phyloP scores from a whole-genome alignment of 1,140 invertebrate genomes.

The Euwallacea similis region DNA sequence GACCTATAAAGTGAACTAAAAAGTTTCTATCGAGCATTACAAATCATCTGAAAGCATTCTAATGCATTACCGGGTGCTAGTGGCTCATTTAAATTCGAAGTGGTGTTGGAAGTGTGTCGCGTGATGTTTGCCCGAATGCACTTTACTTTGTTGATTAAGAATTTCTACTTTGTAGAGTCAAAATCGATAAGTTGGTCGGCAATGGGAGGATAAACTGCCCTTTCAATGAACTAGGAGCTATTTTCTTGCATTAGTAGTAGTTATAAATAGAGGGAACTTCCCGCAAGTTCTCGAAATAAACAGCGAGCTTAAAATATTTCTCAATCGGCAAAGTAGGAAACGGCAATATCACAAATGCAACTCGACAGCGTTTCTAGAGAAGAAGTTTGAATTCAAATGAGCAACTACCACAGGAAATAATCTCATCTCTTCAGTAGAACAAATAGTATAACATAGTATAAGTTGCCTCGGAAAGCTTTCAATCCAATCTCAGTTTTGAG shows the following conservation, averaged over 20 bases:
- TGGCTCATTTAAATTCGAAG: conserved; percentile 18
- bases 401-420: conserved; percentile 19
- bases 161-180: neutral
- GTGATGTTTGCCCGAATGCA: conserved; percentile 1
- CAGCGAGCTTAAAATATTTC: conserved; percentile 14
- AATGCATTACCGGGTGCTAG: conserved; percentile 16
- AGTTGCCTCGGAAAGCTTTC: neutral
- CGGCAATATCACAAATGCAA: conserved; percentile 19
- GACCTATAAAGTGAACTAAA: conserved; percentile 15
- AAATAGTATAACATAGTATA: neutral
- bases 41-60: conserved; percentile 12
- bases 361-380: conserved; percentile 3
- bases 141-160: neutral
- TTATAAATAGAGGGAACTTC: neutral
- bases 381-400: conserved; percentile 27
- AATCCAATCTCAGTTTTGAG: neutral
- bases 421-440: conserved; percentile 3
- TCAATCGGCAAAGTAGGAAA: neutral
- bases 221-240: conserved; percentile 9
- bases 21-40: conserved; percentile 18
- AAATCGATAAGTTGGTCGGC: neutral
- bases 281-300: conserved; percentile 10
- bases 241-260: neutral
- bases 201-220: neutral
- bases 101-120: neutral